Evolutionary conservation across 2,888 invertebrate species (phyloP).

Genomic region (Agonum fuliginosum): DNA sequence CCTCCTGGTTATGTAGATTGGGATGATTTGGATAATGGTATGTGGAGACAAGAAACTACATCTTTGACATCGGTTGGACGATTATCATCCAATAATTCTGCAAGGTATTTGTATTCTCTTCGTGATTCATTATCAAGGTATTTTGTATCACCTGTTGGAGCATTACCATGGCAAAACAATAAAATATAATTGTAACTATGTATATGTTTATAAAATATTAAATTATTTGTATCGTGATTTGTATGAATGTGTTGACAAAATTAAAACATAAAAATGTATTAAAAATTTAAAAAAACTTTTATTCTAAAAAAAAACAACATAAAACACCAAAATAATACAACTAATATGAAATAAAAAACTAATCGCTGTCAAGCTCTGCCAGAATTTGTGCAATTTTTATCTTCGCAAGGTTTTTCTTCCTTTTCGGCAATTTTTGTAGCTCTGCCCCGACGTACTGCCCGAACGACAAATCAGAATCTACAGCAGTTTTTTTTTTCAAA

Average conservation of each 20-base stretch:
- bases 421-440: background rate
- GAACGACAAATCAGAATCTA: background rate
- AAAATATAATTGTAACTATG: constrained; percentile 3
- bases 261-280: too few species aligned
- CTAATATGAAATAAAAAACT: too few species aligned
- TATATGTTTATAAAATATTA: too few species aligned
- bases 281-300: too few species aligned
- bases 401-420: background rate
- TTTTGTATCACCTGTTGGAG: background rate
- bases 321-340: too few species aligned
- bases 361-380: background rate
- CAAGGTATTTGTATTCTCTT: background rate
- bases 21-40: background rate
- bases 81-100: constrained; percentile 12
- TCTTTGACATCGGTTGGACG: constrained; percentile 3
- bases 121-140: background rate
- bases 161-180: constrained; percentile 19
- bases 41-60: constrained; percentile 4
- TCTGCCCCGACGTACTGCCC: background rate
- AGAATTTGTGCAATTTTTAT: background rate
- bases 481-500: background rate
- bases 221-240: too few species aligned
- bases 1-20: background rate
- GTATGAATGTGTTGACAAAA: too few species aligned
- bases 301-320: too few species aligned